Evolutionary conservation across 2,888 invertebrate genomes (phyloP).

Genomic region (Pogonocherus hispidulus): DNA sequence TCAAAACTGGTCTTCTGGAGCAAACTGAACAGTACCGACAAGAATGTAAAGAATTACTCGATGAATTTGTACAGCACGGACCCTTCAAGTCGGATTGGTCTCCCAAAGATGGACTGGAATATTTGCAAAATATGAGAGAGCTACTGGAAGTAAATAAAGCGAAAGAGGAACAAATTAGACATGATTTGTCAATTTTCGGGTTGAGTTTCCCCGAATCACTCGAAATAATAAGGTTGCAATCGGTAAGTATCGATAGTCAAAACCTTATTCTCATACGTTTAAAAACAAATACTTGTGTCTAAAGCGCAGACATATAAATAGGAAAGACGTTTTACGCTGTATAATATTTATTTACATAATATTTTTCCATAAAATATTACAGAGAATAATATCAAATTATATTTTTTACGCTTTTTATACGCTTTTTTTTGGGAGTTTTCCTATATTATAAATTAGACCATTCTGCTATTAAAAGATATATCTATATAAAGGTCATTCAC

Average conservation of each 20-base stretch:
- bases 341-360: no score
- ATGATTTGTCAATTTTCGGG: constrained; percentile 83
- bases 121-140: constrained; percentile 71
- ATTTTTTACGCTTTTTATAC: no score
- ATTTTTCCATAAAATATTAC: no score
- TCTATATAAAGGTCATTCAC: no score
- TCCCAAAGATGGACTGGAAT: constrained; percentile 72
- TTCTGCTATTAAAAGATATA: no score
- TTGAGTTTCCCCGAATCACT: constrained; percentile 81
- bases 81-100: constrained; percentile 76
- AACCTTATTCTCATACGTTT: background rate
- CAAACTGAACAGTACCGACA: constrained; percentile 82
- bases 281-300: background rate
- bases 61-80: constrained; percentile 77
- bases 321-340: no score
- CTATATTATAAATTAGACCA: no score
- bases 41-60: constrained; percentile 77
- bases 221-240: constrained; percentile 77
- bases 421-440: no score
- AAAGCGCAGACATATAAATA: no score
- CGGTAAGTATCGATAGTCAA: constrained; percentile 55
- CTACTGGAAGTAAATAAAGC: constrained; percentile 73
- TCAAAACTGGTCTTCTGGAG: constrained; percentile 78
- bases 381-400: no score
- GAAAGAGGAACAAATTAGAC: constrained; percentile 77